Percentiles rank a stretch among this genome's conserved stretches.
Conservation (phyloP, 2,888 invertebrate species). For the Theodoxus fluviatilis region DNA sequence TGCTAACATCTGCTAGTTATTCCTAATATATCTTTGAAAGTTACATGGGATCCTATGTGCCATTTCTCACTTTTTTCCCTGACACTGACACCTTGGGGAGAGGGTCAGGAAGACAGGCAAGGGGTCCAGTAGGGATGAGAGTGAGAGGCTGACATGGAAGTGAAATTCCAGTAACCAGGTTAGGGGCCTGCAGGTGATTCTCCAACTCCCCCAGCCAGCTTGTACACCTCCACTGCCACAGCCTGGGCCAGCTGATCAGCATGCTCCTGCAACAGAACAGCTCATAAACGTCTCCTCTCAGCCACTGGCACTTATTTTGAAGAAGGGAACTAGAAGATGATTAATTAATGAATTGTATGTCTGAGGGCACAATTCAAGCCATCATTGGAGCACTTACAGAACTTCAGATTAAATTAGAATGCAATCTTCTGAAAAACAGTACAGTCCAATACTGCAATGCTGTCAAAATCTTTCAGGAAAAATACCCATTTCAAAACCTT, state of each 20-base stretch:
- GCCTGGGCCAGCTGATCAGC: slow-evolving; percentile 78
- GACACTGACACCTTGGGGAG: no score
- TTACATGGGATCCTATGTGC: no score
- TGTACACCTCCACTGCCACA: slow-evolving; percentile 79
- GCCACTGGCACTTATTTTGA: not conserved
- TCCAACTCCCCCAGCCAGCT: slow-evolving; percentile 82
- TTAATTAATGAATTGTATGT: no score
- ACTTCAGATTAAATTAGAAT: not conserved
- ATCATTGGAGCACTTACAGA: not conserved
- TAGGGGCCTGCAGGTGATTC: slow-evolving; percentile 41
- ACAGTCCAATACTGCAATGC: not conserved
- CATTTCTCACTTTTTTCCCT: no score
- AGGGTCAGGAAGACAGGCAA: no score
- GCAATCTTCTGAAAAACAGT: not conserved
- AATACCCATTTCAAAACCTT: no score
- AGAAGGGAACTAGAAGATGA: not conserved
- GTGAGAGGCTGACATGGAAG: no score
- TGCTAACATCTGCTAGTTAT: no score
- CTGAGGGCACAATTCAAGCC: no score
- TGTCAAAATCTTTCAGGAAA: not conserved
- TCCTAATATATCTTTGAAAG: no score
- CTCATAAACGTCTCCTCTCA: not conserved
- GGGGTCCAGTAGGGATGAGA: no score
- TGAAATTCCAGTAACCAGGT: not conserved
- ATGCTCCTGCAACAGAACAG: slow-evolving; percentile 65